Evolutionary conservation across 2,888 invertebrate species (phyloP).

Genomic region (Gastrophysa polygoni): DNA sequence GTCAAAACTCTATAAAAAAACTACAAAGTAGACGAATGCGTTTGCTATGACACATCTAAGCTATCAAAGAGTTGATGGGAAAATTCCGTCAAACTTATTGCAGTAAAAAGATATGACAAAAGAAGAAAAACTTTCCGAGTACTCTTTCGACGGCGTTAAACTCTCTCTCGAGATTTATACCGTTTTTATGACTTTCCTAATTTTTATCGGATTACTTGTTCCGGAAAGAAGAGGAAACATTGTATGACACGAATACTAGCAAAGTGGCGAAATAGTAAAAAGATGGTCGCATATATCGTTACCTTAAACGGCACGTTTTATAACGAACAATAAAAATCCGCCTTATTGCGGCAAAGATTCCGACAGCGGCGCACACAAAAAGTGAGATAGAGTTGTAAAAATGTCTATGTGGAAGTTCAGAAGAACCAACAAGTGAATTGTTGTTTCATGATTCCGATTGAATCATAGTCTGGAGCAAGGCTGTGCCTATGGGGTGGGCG

Average conservation of each 20-base stretch:
- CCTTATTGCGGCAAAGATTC: slow-evolving; percentile 19
- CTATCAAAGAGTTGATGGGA: slow-evolving; percentile 20
- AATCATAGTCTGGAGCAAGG: too few species aligned
- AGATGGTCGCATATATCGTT: slow-evolving; percentile 20
- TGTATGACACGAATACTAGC: slow-evolving; percentile 25
- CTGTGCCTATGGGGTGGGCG: too few species aligned
- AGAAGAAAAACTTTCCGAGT: slow-evolving; percentile 26
- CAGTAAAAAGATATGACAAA: slow-evolving; percentile 25
- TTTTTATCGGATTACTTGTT: slow-evolving; percentile 29
- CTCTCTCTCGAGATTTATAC: slow-evolving; percentile 26
- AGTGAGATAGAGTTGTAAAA: too few species aligned
- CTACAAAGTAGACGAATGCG: too few species aligned
- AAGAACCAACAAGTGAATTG: too few species aligned
- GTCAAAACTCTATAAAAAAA: too few species aligned
- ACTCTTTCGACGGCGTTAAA: slow-evolving; percentile 26
- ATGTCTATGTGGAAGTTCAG: too few species aligned
- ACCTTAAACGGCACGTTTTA: slow-evolving; percentile 24
- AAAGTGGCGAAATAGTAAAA: slow-evolving; percentile 22
- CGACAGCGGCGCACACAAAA: neutral
- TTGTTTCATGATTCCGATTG: too few species aligned
- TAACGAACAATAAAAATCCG: slow-evolving; percentile 24
- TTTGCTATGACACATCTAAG: neutral
- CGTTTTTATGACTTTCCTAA: slow-evolving; percentile 31
- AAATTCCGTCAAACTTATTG: slow-evolving; percentile 21
- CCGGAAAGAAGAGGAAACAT: slow-evolving; percentile 24